phyloP scores from a whole-genome alignment of 2,113 vertebrate species.

The Phocoena sinus region DNA sequence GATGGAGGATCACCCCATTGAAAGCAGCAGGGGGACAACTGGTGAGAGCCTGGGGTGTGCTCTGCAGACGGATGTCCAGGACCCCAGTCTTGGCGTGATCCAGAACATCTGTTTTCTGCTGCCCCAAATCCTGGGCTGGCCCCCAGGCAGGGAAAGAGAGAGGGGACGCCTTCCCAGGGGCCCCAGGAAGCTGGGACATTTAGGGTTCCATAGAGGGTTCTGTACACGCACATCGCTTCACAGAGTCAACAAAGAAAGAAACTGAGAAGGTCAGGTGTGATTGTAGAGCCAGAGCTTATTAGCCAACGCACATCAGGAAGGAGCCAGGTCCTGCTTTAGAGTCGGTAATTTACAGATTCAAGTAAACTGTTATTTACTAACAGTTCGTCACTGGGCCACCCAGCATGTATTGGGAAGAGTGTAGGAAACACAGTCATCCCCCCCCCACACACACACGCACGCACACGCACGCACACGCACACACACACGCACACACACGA shows the following conservation, averaged over 20 bases:
- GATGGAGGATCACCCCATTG: background rate
- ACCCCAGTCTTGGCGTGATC: rapidly evolving
- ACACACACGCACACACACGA: too few species aligned
- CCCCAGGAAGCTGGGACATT: background rate
- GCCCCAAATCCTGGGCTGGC: too few species aligned
- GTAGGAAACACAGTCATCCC: background rate
- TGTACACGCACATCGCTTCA: constrained; percentile 32
- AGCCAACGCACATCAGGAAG: constrained; percentile 71
- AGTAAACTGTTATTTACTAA: constrained; percentile 40
- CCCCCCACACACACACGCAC: background rate
- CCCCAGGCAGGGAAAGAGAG: background rate
- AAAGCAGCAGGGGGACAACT: background rate
- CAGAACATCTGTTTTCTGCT: too few species aligned
- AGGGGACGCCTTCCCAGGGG: background rate
- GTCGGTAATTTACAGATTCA: constrained; percentile 63
- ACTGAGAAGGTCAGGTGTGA: constrained; percentile 34
- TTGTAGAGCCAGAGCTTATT: constrained; percentile 32
- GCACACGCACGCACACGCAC: rapidly evolving
- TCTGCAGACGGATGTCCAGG: background rate
- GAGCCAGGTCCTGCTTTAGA: constrained; percentile 48
- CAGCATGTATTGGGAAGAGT: background rate
- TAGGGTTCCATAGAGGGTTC: constrained; percentile 56
- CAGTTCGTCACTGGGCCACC: constrained; percentile 17
- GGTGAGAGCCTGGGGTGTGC: rapidly evolving
- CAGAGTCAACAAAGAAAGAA: constrained; percentile 79